Percentiles rank a stretch among this genome's conserved stretches.
Conservation (phyloP, 2,797 vertebrate genomes). For the Cuculus canorus region DNA sequence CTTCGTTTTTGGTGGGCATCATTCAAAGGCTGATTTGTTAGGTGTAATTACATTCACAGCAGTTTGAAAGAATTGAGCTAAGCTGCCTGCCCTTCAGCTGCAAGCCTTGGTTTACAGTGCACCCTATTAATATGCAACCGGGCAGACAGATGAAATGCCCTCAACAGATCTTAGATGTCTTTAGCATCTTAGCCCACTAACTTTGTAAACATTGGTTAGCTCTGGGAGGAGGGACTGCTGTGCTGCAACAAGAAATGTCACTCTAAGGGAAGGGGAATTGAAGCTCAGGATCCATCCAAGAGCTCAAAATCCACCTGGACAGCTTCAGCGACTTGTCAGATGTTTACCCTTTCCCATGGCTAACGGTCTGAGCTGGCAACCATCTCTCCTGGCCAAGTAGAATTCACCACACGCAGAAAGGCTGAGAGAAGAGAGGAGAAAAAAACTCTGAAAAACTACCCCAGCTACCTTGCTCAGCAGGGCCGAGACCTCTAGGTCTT, state of each 20-base stretch:
- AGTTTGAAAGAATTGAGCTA: conserved; percentile 68
- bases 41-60: conserved; percentile 70
- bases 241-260: not conserved
- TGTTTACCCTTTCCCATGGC: not conserved
- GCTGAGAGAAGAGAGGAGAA: not conserved
- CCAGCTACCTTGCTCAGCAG: not conserved
- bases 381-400: not conserved
- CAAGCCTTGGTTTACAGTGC: conserved; percentile 50
- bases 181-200: conserved; percentile 55
- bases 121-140: conserved; percentile 67
- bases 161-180: conserved; percentile 63
- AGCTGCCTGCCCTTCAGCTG: conserved; percentile 68
- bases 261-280: not conserved
- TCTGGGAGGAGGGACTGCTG: not conserved
- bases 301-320: not conserved
- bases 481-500: not conserved
- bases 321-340: not conserved
- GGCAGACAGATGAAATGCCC: conserved; percentile 63
- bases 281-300: not conserved
- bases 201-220: conserved; percentile 51
- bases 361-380: not conserved
- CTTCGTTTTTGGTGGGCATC: conserved; percentile 65
- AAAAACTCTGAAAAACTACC: not conserved
- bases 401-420: not conserved
- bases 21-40: conserved; percentile 71